phyloP scores from a whole-genome alignment of 2,888 invertebrate species.

The Dryomyza anilis region DNA sequence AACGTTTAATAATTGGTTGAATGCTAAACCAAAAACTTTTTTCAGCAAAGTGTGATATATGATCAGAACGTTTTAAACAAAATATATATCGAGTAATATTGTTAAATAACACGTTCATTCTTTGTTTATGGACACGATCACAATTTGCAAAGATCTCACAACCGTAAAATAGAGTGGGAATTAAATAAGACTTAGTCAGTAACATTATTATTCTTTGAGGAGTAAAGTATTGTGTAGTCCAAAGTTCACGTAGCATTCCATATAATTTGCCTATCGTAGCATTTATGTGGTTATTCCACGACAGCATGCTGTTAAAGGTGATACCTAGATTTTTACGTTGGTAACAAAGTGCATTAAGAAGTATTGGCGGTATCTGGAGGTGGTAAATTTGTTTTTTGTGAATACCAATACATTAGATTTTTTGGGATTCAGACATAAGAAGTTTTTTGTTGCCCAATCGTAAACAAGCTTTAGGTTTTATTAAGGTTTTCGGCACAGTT shows the following conservation, averaged over 20 bases:
- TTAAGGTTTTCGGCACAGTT: neutral
- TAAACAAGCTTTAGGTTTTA: neutral
- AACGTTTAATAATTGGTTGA: no score
- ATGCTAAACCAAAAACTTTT: no score
- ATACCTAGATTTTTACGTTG: neutral
- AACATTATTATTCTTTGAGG: neutral
- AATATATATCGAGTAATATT: neutral
- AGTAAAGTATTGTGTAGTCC: constrained; percentile 2
- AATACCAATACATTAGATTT: neutral
- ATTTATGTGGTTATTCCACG: constrained; percentile 9
- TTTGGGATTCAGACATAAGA: neutral
- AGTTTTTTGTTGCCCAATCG: neutral
- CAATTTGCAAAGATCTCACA: no score
- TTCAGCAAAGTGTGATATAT: neutral
- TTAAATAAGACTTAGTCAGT: neutral
- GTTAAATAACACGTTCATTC: neutral
- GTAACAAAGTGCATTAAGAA: neutral
- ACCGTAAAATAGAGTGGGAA: neutral
- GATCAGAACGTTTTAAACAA: neutral
- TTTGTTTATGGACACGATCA: neutral
- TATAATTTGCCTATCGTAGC: neutral
- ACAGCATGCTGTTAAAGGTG: neutral
- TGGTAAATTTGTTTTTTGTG: neutral
- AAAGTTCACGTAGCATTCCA: constrained; percentile 1
- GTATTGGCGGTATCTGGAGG: no score